These are phyloP conservation scores for Volucella bombylans DNA, from an alignment of 2,888 invertebrate species.

Conservation along the genomic window DNA sequence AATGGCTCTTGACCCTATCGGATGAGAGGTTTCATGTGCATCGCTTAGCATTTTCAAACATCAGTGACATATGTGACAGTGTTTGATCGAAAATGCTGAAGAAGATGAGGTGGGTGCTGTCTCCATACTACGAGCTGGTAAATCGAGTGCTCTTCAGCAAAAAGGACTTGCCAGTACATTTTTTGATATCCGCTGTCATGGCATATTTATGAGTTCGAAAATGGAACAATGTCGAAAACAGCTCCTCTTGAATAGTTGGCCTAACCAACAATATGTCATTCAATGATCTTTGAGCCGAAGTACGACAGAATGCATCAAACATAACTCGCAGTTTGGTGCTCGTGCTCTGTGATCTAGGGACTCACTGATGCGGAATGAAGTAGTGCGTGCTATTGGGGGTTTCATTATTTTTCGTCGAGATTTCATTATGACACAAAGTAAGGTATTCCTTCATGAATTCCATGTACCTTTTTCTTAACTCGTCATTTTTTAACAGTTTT, in stretches of 20 bases:
- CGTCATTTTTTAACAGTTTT: no score
- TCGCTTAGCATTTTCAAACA: conserved; percentile 21
- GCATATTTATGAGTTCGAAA: conserved; percentile 56
- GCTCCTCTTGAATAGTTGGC: conserved; percentile 63
- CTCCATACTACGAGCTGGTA: no score
- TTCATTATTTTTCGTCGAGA: no score
- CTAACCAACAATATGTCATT: conserved; percentile 67
- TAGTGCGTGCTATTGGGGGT: conserved; percentile 32
- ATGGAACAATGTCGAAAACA: conserved; percentile 44
- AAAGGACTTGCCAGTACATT: conserved; percentile 40
- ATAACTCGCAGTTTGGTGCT: conserved; percentile 65
- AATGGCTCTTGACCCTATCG: conserved; percentile 23
- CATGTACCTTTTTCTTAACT: no score
- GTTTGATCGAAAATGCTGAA: conserved; percentile 18
- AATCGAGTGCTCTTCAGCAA: conserved; percentile 41
- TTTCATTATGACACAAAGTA: no score
- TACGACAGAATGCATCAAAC: conserved; percentile 57
- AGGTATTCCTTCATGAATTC: no score
- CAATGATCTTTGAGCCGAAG: conserved; percentile 40
- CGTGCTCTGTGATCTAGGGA: conserved; percentile 52
- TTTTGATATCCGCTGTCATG: conserved; percentile 62
- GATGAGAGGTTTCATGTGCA: conserved; percentile 1
- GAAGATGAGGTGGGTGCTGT: conserved; percentile 21
- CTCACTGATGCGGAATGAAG: conserved; percentile 62
- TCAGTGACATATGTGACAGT: conserved; percentile 29